Conservation (phyloP, 2,113 vertebrate species). For the Urocolius indicus region DNA sequence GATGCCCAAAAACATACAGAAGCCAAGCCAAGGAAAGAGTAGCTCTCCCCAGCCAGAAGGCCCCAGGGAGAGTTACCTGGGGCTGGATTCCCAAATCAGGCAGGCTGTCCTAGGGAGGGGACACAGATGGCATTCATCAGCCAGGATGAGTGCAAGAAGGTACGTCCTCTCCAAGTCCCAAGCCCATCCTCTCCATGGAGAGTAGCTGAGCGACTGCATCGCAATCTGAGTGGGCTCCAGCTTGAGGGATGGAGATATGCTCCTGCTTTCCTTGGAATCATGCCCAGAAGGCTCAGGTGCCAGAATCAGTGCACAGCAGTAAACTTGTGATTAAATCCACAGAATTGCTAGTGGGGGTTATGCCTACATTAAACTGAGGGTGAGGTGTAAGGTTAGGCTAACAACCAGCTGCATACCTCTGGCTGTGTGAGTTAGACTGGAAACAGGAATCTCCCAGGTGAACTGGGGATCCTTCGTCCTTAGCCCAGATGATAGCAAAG, state of each 20-base stretch:
- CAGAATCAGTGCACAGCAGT: neutral
- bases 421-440: neutral
- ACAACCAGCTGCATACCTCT: neutral
- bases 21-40: neutral
- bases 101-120: neutral
- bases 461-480: neutral
- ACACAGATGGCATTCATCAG: accelerated
- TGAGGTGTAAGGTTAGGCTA: neutral
- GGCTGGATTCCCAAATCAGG: neutral
- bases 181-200: neutral
- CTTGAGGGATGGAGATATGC: neutral
- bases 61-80: neutral
- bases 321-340: neutral
- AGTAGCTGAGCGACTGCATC: neutral
- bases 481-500: neutral
- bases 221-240: neutral
- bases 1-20: neutral
- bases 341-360: neutral
- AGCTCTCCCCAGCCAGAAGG: neutral
- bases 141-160: neutral
- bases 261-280: neutral
- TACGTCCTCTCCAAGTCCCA: neutral
- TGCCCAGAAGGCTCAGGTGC: neutral
- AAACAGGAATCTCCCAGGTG: neutral
- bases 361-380: neutral